phyloP scores from a whole-genome alignment of 2,797 vertebrate genomes.

The Zalophus californianus region DNA sequence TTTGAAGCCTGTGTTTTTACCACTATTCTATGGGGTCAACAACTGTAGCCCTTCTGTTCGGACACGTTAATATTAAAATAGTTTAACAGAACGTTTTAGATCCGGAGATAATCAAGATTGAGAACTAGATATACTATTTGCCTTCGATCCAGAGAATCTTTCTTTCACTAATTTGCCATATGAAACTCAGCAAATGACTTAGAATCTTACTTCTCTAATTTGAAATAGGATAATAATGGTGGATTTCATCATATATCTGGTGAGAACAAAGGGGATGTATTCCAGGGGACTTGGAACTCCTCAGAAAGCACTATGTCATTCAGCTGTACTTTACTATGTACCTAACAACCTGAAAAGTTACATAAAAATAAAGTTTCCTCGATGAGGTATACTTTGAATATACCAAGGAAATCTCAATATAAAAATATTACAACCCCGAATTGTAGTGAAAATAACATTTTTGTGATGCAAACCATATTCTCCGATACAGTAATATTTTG shows the following conservation, averaged over 20 bases:
- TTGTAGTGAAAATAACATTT: constrained; percentile 54
- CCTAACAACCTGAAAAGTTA: constrained; percentile 28
- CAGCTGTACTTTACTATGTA: constrained; percentile 1
- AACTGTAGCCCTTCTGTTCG: not conserved
- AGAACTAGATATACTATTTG: not conserved
- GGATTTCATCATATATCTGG: not conserved
- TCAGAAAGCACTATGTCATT: not conserved
- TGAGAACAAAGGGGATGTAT: not conserved
- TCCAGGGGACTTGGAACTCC: not conserved
- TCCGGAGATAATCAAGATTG: not conserved
- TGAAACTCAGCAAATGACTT: constrained; percentile 13
- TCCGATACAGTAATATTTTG: constrained; percentile 40
- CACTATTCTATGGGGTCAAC: not conserved
- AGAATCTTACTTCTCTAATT: not conserved
- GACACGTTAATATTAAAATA: not conserved
- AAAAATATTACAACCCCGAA: constrained; percentile 33
- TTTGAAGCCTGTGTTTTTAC: not conserved
- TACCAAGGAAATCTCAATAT: constrained; percentile 19
- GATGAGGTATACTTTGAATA: constrained; percentile 35
- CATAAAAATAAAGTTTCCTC: constrained; percentile 39
- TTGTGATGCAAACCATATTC: constrained; percentile 38
- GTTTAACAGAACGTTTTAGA: constrained; percentile 27
- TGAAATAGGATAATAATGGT: constrained; percentile 9
- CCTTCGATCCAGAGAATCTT: constrained; percentile 1
- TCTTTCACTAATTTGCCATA: constrained; percentile 26